Evolutionary conservation across 1,140 invertebrate species (phyloP).

Genomic region (Drosophila equinoxialis): DNA sequence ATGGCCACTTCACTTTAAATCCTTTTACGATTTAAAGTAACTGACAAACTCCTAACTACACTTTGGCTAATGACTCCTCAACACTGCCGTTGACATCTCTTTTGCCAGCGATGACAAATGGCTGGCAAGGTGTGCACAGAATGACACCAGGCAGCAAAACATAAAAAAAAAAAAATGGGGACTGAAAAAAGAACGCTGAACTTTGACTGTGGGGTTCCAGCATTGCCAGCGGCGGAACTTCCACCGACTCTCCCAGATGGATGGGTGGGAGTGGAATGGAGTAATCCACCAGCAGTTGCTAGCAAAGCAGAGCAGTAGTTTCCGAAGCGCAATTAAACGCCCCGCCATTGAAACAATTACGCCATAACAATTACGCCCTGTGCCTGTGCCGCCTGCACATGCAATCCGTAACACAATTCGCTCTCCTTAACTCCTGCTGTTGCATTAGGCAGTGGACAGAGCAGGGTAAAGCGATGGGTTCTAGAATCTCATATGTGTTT

Average conservation of each 20-base stretch:
- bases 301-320: slow-evolving; percentile 34
- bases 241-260: neutral
- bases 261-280: neutral
- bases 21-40: slow-evolving; percentile 30
- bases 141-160: slow-evolving; percentile 19
- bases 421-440: neutral
- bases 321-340: slow-evolving; percentile 72
- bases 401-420: slow-evolving; percentile 27
- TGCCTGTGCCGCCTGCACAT: slow-evolving; percentile 49
- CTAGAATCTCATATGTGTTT: slow-evolving; percentile 28
- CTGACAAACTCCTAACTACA: slow-evolving; percentile 39
- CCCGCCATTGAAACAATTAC: slow-evolving; percentile 77
- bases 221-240: neutral
- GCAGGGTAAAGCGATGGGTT: neutral
- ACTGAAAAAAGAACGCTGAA: slow-evolving; percentile 55
- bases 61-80: slow-evolving; percentile 28
- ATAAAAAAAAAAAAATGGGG: neutral
- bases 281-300: slow-evolving; percentile 25
- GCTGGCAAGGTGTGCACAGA: slow-evolving; percentile 56
- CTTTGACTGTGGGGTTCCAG: slow-evolving; percentile 51
- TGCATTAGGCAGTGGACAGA: neutral
- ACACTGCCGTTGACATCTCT: slow-evolving; percentile 57
- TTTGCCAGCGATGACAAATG: slow-evolving; percentile 59
- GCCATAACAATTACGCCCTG: slow-evolving; percentile 75
- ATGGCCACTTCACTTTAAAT: slow-evolving; percentile 12